A percentile compares a stretch with the other conserved stretches of the same genome.
These are phyloP conservation scores for Steatocranus sp. DNA, from an alignment of 2,797 vertebrate genomes.

Conservation along the genomic window DNA sequence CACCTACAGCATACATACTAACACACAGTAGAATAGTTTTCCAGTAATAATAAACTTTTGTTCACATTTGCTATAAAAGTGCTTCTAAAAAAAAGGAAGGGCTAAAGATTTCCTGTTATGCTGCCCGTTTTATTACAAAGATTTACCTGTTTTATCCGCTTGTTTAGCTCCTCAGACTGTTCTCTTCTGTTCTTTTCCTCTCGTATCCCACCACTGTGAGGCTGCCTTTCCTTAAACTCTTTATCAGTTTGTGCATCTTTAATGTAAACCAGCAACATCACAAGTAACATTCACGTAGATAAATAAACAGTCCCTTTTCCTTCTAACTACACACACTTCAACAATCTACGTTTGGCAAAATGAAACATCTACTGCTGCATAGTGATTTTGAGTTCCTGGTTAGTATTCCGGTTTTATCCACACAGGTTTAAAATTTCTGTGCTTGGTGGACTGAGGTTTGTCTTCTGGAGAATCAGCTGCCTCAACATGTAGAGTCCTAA, in stretches of 20 bases:
- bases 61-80: conserved; percentile 66
- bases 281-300: background rate
- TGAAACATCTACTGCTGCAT: background rate
- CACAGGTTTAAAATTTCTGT: background rate
- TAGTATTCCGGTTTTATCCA: conserved; percentile 24
- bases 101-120: background rate
- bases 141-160: background rate
- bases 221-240: background rate
- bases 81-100: conserved; percentile 17
- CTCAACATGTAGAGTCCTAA: conserved; percentile 52
- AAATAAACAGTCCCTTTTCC: background rate
- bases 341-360: background rate
- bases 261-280: background rate
- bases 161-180: background rate
- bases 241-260: background rate
- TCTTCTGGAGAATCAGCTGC: background rate
- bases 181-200: rapidly evolving
- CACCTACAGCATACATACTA: conserved; percentile 31
- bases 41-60: background rate
- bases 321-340: background rate
- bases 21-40: background rate
- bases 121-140: background rate
- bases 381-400: background rate
- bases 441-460: background rate
- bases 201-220: rapidly evolving